A percentile compares a stretch with the other conserved stretches of the same genome.
phyloP scores from a whole-genome alignment of 2,797 vertebrate species.

The Scyliorhinus canicula region DNA sequence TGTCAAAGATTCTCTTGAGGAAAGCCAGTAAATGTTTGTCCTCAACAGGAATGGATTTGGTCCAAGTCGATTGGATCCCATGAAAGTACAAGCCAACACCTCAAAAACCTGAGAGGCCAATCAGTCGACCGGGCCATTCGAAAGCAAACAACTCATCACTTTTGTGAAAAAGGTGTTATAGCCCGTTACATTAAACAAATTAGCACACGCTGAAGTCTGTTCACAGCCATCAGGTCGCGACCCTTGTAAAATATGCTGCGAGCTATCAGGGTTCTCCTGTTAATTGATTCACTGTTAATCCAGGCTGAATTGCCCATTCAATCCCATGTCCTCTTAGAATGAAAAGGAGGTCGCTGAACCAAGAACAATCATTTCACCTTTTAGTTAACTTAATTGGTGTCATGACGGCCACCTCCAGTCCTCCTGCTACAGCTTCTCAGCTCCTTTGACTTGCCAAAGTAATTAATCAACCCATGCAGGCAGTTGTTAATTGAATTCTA shows the following conservation, averaged over 20 bases:
- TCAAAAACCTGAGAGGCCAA: not conserved
- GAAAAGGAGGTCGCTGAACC: conserved; percentile 20
- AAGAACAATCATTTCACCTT: conserved; percentile 23
- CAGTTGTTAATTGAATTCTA: not conserved
- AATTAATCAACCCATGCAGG: not conserved
- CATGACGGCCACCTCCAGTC: not conserved
- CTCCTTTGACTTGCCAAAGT: not conserved
- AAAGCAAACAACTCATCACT: not conserved
- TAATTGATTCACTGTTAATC: conserved; percentile 35
- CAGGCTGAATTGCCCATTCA: conserved; percentile 27
- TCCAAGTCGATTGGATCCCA: not conserved
- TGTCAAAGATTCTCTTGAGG: not conserved
- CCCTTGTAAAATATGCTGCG: conserved; percentile 30
- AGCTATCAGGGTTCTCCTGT: not conserved
- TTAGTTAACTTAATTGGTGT: conserved; percentile 32
- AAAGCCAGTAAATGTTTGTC: not conserved
- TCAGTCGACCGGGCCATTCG: not conserved
- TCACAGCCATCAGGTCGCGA: conserved; percentile 23
- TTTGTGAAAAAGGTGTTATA: not conserved
- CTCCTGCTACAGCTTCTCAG: not conserved
- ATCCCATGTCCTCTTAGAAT: not conserved
- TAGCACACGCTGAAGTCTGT: not conserved
- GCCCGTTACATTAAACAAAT: not conserved
- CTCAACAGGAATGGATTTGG: not conserved
- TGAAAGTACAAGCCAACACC: not conserved